These are phyloP conservation scores for Lepidurus couesii DNA, from an alignment of 1,140 invertebrate genomes.

Conservation along the genomic window DNA sequence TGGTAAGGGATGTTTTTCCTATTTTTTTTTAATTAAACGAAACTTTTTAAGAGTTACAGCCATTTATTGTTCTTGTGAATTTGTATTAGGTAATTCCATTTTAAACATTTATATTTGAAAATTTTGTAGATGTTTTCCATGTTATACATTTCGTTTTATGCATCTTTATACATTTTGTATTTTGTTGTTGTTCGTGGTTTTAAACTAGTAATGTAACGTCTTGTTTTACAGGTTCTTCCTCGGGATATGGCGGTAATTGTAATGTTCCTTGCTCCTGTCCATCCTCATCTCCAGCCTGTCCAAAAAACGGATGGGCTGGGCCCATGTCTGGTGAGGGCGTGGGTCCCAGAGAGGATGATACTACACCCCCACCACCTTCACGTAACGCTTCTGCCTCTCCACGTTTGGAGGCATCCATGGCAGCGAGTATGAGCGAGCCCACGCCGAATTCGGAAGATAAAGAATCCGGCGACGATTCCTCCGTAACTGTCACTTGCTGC, in stretches of 20 bases:
- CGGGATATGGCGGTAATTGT: constrained; percentile 1
- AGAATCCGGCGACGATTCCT: neutral
- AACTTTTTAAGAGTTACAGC: too few species aligned
- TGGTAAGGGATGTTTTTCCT: neutral
- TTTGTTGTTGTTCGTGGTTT: too few species aligned
- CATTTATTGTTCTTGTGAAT: too few species aligned
- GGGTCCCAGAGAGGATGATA: constrained; percentile 54
- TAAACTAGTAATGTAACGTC: constrained; percentile 29
- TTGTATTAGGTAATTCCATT: too few species aligned
- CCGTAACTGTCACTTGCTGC: constrained; percentile 9
- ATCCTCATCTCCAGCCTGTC: constrained; percentile 81
- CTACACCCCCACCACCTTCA: constrained; percentile 36
- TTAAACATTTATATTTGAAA: too few species aligned
- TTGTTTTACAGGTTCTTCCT: constrained; percentile 32
- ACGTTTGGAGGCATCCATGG: neutral
- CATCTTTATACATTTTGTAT: too few species aligned
- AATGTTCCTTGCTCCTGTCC: constrained; percentile 53
- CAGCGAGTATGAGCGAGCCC: constrained; percentile 23
- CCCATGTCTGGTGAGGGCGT: constrained; percentile 81
- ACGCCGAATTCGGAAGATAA: constrained; percentile 23
- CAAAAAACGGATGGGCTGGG: constrained; percentile 95
- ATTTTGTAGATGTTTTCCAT: too few species aligned
- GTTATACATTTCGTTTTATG: too few species aligned
- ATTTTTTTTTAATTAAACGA: neutral
- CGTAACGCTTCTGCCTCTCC: neutral